Percentiles rank a stretch among this genome's conserved stretches.
These are phyloP conservation scores for Alligator sinensis DNA, from an alignment of 2,113 vertebrate genomes.

Conservation along the genomic window DNA sequence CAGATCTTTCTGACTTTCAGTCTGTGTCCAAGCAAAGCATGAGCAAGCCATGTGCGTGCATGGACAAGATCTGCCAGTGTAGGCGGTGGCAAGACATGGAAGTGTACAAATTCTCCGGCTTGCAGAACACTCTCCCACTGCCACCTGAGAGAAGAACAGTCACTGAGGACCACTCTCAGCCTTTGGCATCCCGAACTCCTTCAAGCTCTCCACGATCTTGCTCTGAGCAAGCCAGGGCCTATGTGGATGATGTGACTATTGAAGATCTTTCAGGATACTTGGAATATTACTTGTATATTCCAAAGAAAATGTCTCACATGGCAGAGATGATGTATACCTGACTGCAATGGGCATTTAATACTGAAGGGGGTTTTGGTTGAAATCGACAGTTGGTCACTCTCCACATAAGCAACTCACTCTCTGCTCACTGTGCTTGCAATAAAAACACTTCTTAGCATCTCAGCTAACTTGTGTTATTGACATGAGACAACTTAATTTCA, in stretches of 20 bases:
- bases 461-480: slow-evolving; percentile 69
- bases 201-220: slow-evolving; percentile 92
- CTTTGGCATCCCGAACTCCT: slow-evolving; percentile 85
- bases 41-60: slow-evolving; percentile 61
- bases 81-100: slow-evolving; percentile 89
- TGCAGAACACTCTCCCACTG: slow-evolving; percentile 83
- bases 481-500: slow-evolving; percentile 43
- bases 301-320: slow-evolving; percentile 99
- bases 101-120: slow-evolving; percentile 95
- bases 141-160: slow-evolving; percentile 83
- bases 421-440: slow-evolving; percentile 82
- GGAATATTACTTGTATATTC: slow-evolving; percentile 98
- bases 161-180: slow-evolving; percentile 77
- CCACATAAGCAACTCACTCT: slow-evolving; percentile 55
- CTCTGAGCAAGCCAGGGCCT: slow-evolving; percentile 94
- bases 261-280: slow-evolving; percentile 98
- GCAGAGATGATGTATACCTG: slow-evolving; percentile 99
- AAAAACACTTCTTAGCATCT: slow-evolving; percentile 79
- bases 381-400: slow-evolving; percentile 47
- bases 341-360: slow-evolving; percentile 26
- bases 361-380: slow-evolving; percentile 48
- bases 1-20: slow-evolving; percentile 86
- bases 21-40: slow-evolving; percentile 84
- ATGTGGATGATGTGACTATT: slow-evolving; percentile 97
- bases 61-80: slow-evolving; percentile 79